phyloP scores from a whole-genome alignment of 2,113 vertebrate genomes.

The Ia io region DNA sequence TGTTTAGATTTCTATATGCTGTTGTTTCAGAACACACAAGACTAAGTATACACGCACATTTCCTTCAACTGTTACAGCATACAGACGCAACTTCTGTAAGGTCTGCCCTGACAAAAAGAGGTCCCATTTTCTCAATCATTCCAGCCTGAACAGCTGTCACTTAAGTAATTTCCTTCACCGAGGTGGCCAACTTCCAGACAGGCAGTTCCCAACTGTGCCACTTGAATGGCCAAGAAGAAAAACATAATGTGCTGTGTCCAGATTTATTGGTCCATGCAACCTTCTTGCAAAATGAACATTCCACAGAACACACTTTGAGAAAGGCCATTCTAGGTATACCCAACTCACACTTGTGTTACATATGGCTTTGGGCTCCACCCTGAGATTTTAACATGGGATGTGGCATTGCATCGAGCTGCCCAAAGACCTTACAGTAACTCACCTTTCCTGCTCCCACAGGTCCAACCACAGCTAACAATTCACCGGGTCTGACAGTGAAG shows the following conservation, averaged over 20 bases:
- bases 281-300: not conserved
- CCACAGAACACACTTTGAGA: not conserved
- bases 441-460: conserved; percentile 97
- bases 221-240: not conserved
- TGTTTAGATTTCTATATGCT: not conserved
- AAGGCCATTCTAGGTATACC: not conserved
- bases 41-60: accelerated
- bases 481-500: conserved; percentile 87
- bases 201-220: not conserved
- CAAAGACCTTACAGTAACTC: conserved; percentile 60
- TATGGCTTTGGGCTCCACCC: not conserved
- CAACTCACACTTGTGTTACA: not conserved
- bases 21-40: not conserved
- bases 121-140: not conserved
- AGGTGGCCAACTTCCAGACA: not conserved
- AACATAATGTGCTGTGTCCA: not conserved
- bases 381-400: not conserved
- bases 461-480: conserved; percentile 93
- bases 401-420: accelerated
- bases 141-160: not conserved
- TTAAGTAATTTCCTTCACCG: not conserved
- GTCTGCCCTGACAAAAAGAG: not conserved
- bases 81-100: accelerated
- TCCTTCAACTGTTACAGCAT: not conserved
- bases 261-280: not conserved